Conservation (phyloP, 2,888 invertebrate genomes). For the Euproctis similis region DNA sequence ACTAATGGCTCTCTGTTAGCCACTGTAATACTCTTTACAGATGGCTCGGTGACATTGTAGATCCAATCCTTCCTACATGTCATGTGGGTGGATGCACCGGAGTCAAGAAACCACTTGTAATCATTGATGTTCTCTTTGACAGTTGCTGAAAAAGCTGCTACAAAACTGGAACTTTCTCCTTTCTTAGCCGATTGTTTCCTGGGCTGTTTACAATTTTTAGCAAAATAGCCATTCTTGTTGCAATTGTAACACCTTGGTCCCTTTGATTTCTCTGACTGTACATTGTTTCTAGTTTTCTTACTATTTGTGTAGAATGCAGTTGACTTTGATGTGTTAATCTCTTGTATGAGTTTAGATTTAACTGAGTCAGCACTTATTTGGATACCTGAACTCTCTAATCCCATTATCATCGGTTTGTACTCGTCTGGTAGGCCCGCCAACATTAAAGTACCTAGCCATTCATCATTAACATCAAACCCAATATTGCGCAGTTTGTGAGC, state of each 20-base stretch:
- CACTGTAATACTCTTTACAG: too few relatives aligned
- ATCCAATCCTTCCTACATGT: too few relatives aligned
- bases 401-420: too few relatives aligned
- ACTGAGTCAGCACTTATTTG: slow-evolving; percentile 9
- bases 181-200: background rate
- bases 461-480: too few relatives aligned
- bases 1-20: too few relatives aligned
- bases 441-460: too few relatives aligned
- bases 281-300: background rate
- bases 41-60: too few relatives aligned
- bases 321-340: background rate
- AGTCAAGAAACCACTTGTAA: too few relatives aligned
- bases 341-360: slow-evolving; percentile 10
- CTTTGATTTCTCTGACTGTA: slow-evolving; percentile 5
- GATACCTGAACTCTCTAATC: slow-evolving; percentile 11
- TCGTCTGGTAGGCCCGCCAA: too few relatives aligned
- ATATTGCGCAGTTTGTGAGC: slow-evolving; percentile 18
- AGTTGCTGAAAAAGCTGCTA: background rate
- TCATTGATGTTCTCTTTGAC: too few relatives aligned
- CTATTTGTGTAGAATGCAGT: slow-evolving; percentile 7
- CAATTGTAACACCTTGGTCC: slow-evolving; percentile 19
- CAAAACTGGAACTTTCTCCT: background rate
- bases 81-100: too few relatives aligned
- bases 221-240: slow-evolving; percentile 6
- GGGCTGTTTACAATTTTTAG: background rate